phyloP scores from a whole-genome alignment of 2,113 vertebrate species.

The Passerina amoena region DNA sequence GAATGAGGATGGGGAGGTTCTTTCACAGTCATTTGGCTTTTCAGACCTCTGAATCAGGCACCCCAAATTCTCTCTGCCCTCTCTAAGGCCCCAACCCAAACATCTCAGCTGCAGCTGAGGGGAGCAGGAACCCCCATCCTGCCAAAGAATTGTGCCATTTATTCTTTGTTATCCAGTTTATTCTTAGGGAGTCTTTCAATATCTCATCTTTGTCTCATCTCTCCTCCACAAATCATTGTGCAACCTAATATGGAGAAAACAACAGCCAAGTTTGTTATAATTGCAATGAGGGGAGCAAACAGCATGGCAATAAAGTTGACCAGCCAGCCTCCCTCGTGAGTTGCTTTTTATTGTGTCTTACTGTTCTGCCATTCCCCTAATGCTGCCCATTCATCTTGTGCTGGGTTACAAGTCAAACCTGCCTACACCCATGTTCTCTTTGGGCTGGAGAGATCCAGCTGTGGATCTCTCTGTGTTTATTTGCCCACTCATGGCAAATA shows the following conservation, averaged over 20 bases:
- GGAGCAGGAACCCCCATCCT: background rate
- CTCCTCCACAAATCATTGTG: background rate
- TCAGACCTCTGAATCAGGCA: background rate
- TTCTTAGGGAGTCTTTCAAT: background rate
- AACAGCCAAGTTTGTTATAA: background rate
- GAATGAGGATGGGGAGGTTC: background rate
- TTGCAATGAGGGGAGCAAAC: background rate
- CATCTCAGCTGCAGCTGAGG: background rate
- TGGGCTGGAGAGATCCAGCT: background rate
- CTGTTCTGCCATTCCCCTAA: slow-evolving; percentile 7
- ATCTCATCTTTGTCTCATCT: background rate
- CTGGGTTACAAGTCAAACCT: slow-evolving; percentile 13
- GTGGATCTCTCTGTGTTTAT: no score
- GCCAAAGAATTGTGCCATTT: background rate
- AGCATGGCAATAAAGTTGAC: background rate
- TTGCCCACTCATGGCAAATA: background rate
- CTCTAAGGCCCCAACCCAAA: background rate
- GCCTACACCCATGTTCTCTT: background rate
- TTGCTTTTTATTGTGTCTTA: slow-evolving; percentile 40
- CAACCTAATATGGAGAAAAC: background rate
- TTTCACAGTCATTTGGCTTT: background rate
- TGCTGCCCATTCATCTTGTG: slow-evolving; percentile 10
- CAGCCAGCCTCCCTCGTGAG: background rate
- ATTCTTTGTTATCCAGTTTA: background rate
- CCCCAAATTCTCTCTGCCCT: background rate